phyloP scores from a whole-genome alignment of 2,113 vertebrate species.

The Paralichthys olivaceus region DNA sequence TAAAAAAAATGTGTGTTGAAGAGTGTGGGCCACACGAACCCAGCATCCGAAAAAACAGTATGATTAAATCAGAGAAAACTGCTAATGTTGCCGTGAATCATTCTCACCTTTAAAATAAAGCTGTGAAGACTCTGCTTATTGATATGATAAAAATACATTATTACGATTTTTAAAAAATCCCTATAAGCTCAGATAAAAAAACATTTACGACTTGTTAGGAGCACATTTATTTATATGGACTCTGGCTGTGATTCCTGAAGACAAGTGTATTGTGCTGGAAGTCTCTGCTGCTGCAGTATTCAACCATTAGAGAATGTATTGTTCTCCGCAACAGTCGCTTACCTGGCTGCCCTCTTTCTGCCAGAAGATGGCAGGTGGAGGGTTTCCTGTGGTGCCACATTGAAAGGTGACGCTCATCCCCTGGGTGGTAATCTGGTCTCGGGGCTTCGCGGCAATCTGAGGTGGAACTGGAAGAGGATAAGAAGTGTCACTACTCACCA shows the following conservation, averaged over 20 bases:
- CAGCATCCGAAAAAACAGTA: conserved; percentile 33
- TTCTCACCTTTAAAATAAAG: conserved; percentile 59
- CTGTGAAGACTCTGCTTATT: conserved; percentile 53
- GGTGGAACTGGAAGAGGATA: conserved; percentile 89
- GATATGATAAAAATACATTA: conserved; percentile 50
- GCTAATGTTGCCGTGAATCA: conserved; percentile 61
- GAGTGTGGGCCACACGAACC: conserved; percentile 51
- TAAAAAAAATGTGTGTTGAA: conserved; percentile 41
- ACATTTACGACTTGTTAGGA: neutral
- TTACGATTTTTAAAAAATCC: conserved; percentile 16
- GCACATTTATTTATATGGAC: conserved; percentile 5
- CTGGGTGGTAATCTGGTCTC: conserved; percentile 94
- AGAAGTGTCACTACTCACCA: conserved; percentile 26
- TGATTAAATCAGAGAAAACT: conserved; percentile 41
- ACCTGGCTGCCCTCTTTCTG: conserved; percentile 99
- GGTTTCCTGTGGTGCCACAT: conserved; percentile 96
- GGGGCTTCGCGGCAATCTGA: conserved; percentile 92
- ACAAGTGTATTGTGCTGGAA: neutral
- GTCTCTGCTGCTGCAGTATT: conserved; percentile 12
- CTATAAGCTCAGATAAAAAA: neutral
- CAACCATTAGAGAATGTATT: conserved; percentile 7
- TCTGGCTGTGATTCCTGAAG: neutral
- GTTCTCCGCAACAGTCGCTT: conserved; percentile 39
- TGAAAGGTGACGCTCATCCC: conserved; percentile 92
- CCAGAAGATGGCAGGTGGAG: conserved; percentile 98